These are phyloP conservation scores for Apocrypta bakeri DNA, from an alignment of 1,140 invertebrate species.

Conservation along the genomic window DNA sequence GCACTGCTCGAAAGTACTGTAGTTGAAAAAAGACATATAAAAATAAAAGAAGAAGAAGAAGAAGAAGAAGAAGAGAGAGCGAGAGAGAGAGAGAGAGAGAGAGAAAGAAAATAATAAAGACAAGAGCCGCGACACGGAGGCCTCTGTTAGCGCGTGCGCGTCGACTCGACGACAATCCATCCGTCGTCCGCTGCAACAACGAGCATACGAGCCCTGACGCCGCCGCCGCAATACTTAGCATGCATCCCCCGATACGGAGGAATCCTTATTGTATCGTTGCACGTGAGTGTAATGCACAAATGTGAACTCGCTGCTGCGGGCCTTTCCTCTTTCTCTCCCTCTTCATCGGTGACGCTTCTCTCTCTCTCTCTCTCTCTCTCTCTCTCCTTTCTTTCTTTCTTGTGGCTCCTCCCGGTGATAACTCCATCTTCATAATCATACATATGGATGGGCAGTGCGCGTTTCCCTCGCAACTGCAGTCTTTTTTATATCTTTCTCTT, in stretches of 20 bases:
- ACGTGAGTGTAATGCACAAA: conserved; percentile 75
- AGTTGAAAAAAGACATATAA: neutral
- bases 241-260: conserved; percentile 73
- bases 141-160: neutral
- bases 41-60: neutral
- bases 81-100: neutral
- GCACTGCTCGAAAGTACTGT: neutral
- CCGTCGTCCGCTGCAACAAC: conserved; percentile 19
- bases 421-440: conserved; percentile 73
- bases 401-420: conserved; percentile 62
- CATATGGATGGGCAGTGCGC: conserved; percentile 65
- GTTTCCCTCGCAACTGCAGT: conserved; percentile 49
- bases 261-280: conserved; percentile 76
- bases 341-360: neutral
- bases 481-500: conserved; percentile 13
- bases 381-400: neutral
- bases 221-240: conserved; percentile 64
- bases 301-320: conserved; percentile 67
- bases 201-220: neutral
- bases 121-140: neutral
- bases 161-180: conserved; percentile 1
- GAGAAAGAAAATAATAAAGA: neutral
- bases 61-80: neutral
- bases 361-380: neutral
- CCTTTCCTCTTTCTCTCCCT: conserved; percentile 53